Evolutionary conservation across 2,888 invertebrate genomes (phyloP), one percentile per base, ranked within the genome.

Genomic region (Clunio marinus): DNA sequence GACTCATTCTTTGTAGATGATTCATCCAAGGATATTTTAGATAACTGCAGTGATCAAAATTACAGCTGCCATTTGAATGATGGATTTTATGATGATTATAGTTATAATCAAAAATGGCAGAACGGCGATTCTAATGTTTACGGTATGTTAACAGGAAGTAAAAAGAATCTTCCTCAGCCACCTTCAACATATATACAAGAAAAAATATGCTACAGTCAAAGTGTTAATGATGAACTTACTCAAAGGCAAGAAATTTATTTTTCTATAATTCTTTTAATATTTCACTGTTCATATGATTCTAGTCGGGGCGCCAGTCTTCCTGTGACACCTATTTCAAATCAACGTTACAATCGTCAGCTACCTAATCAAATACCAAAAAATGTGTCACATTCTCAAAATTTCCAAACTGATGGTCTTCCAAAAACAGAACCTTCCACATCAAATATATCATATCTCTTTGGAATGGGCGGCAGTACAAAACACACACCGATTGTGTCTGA

Each of bases 1-100:
- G 86, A 85, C 70, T 90, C 90, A 51, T 78, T 90, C 73, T 90
- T 89, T 74, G 89, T 89, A 75, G 90, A 91, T 15, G 71, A 72
- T 7, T 71, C n/a, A n/a, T n/a, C n/a, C n/a, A n/a, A n/a, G n/a
- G n/a, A n/a, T n/a, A n/a, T n/a, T n/a, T 46, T 35, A 2, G 60
- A 59, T 24, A 69, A 60, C 2, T 68, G 68, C 58, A 58, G 58
- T 37, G 68, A 68, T 25, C 24, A 58, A 13, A 68, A 58, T 17
- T 68, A 68, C 58, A 58, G 81, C 65, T n/a, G n/a, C n/a, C 71
- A 74, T 5, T 85, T 85, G 76, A 84, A 84, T 74, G 86, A 87
- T 71, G 86, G 86, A 77, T 88, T 83, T 75, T 87, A 81, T 75
- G 86, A 87, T 77, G 81, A 84, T 27, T 82, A 81, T 69, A 84